Base-by-base conservation (phyloP, 2,888 invertebrate species). In the Axea sp. region DNA sequence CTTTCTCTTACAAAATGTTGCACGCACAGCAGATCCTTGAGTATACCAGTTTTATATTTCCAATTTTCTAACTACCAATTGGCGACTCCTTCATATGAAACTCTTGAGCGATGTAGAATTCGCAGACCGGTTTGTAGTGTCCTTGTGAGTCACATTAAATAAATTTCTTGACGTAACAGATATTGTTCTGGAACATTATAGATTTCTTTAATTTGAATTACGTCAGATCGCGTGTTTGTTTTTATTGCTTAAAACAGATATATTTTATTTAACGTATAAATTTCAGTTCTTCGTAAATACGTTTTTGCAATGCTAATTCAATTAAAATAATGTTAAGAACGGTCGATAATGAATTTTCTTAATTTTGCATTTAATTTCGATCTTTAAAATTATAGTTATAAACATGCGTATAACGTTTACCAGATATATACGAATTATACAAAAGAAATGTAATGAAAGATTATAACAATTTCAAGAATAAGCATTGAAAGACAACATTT, bases 1-100 rank as follows among this genome's bases (percentile, higher is more conserved):
- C 31, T 24, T 22, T 41, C 39, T 31, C 26, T 8, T 9, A 12
- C 59, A 19, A 45, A 59, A 17, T 47, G 35, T 28, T 45, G 59
- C 59, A 28, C 26, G 45, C 59, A 28, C 45, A 5, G 35, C 28
- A 2, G 9, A 59, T 59, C 45, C 33, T 59, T 19, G 43, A 19
- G 11, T 14, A 31, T 26, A 15, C 45, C 45, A 60, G 30, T 60
- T 49, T 62, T 24, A 30, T 62, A 41, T 62, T 37, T 47, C 31
- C 62, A 62, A 62, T 62, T 62, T 49, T 62, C 62, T 62, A 62
- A 62, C 49, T 30, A 62, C 37, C 47, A 47, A 47, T 62, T 49
- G 62, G 14, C 41, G 12, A 24, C 41, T 39, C 22, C 37, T 39
- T 39, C 41, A n/a, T 49, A 62, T 14, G 30, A 39, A 49, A 26